A percentile compares a stretch with the other conserved stretches of the same genome.
Conservation (phyloP, 2,797 vertebrate species). For the Clarias pachynema region DNA sequence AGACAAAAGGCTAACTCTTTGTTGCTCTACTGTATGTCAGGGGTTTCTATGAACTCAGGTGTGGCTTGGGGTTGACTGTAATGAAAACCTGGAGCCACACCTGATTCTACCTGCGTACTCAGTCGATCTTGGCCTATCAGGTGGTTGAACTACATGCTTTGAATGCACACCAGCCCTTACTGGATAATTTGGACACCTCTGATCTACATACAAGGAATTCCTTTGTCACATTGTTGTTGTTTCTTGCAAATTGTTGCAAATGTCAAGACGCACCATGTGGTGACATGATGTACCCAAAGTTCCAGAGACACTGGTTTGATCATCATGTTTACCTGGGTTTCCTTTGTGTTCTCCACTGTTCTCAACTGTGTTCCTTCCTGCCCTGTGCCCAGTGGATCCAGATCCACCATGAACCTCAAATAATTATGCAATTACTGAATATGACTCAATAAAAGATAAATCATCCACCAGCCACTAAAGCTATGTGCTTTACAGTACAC, state of each 20-base stretch:
- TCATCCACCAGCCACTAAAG: neutral
- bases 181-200: neutral
- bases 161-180: neutral
- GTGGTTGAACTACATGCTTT: neutral
- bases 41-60: neutral
- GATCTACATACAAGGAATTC: neutral
- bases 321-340: neutral
- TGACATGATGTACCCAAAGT: neutral
- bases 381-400: neutral
- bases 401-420: neutral
- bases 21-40: neutral
- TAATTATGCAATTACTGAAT: neutral
- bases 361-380: neutral
- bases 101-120: neutral
- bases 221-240: neutral
- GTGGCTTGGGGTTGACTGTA: too few relatives aligned
- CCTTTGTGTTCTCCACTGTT: neutral
- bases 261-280: neutral
- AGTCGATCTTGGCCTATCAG: neutral
- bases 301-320: neutral
- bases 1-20: neutral
- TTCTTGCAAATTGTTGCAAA: neutral
- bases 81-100: neutral
- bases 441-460: neutral
- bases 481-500: neutral